Percentiles rank a stretch among this genome's conserved stretches.
These are phyloP conservation scores for Ceryle rudis DNA, from an alignment of 2,797 vertebrate species.

Conservation along the genomic window DNA sequence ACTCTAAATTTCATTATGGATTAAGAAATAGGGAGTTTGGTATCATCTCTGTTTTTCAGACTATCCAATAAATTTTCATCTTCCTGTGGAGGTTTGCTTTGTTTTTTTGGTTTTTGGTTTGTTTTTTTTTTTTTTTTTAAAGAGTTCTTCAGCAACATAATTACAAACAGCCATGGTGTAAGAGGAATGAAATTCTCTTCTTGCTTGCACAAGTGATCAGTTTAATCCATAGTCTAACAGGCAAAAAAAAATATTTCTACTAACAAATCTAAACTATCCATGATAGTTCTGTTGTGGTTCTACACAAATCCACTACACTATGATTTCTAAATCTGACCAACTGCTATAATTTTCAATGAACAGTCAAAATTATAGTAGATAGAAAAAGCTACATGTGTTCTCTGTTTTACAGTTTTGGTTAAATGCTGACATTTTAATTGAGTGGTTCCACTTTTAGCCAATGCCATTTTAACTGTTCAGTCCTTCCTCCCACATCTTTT, in stretches of 20 bases:
- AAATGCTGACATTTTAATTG: constrained; percentile 26
- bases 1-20: background rate
- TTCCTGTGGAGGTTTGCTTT: background rate
- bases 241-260: background rate
- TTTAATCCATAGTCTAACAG: background rate
- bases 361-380: background rate
- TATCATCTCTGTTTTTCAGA: background rate
- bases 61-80: background rate
- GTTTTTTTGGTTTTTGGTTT: too few species aligned
- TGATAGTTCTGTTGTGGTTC: background rate
- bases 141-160: background rate
- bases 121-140: background rate
- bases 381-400: background rate
- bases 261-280: background rate
- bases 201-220: background rate
- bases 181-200: background rate
- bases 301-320: background rate
- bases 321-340: background rate
- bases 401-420: background rate
- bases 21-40: background rate
- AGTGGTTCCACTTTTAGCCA: constrained; percentile 2
- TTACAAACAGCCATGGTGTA: background rate
- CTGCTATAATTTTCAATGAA: background rate
- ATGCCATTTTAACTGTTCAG: constrained; percentile 14
- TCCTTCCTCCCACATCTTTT: constrained; percentile 13